These are phyloP conservation scores for Smutsia temminckii DNA, from an alignment of 2,797 vertebrate species.

Conservation along the genomic window DNA sequence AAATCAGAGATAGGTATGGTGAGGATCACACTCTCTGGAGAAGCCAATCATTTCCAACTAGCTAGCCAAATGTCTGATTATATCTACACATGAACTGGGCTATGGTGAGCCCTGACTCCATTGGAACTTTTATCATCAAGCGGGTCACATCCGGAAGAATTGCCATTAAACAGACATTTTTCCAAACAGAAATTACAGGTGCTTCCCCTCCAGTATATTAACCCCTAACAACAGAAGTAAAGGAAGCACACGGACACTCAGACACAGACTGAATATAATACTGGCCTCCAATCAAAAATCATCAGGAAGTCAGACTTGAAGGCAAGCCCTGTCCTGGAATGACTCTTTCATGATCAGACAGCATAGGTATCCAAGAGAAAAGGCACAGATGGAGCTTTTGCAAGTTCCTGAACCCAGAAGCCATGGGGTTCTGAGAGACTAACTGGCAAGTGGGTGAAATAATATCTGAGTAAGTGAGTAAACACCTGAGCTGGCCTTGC, in stretches of 20 bases:
- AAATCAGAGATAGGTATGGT: not conserved
- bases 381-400: not conserved
- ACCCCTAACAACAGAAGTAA: constrained; percentile 42
- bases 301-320: constrained; percentile 71
- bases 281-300: constrained; percentile 68
- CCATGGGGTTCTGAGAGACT: not conserved
- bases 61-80: constrained; percentile 41
- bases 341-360: constrained; percentile 50
- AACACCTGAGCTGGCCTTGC: not conserved
- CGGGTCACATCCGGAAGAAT: constrained; percentile 51
- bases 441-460: not conserved
- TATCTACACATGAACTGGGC: not conserved
- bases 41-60: constrained; percentile 41
- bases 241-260: constrained; percentile 62
- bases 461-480: not conserved
- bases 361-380: constrained; percentile 39
- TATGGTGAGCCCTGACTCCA: not conserved
- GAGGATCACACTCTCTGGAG: constrained; percentile 7
- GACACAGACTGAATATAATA: constrained; percentile 56
- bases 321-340: constrained; percentile 70
- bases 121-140: constrained; percentile 36
- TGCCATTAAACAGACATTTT: constrained; percentile 60
- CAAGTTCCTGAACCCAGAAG: not conserved
- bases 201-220: constrained; percentile 77
- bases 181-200: constrained; percentile 75